Percentiles rank a stretch among this genome's conserved stretches.
Evolutionary conservation across 2,797 vertebrate genomes (phyloP).

Genomic region (Holocentrus rufus): DNA sequence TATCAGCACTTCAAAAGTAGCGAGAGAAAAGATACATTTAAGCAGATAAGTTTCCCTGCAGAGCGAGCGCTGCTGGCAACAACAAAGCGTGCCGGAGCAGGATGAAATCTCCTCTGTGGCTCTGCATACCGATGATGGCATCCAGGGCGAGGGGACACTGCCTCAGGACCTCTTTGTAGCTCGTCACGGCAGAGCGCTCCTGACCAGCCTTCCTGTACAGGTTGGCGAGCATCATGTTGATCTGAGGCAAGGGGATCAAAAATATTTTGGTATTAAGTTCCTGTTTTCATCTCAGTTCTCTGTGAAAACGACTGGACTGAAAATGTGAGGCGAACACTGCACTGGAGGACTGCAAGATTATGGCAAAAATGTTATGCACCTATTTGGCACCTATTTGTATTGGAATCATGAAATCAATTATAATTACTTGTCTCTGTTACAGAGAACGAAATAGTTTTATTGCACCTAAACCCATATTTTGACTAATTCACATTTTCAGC

Average conservation of each 20-base stretch:
- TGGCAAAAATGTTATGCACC: too few species aligned
- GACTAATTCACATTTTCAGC: too few species aligned
- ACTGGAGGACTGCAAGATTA: too few species aligned
- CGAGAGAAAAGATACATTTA: not conserved
- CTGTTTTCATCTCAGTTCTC: not conserved
- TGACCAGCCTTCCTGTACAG: slow-evolving; percentile 98
- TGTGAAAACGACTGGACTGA: not conserved
- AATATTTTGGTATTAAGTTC: not conserved
- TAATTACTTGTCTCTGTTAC: too few species aligned
- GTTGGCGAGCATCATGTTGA: slow-evolving; percentile 99
- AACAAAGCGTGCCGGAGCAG: not conserved
- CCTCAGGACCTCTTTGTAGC: slow-evolving; percentile 97
- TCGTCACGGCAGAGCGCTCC: slow-evolving; percentile 96
- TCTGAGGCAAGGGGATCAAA: slow-evolving; percentile 78
- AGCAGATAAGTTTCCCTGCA: not conserved
- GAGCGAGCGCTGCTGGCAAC: not conserved
- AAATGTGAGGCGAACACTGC: not conserved
- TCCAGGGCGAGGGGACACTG: slow-evolving; percentile 97
- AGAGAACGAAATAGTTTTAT: too few species aligned
- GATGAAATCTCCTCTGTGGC: not conserved
- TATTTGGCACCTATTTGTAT: too few species aligned
- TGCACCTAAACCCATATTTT: too few species aligned
- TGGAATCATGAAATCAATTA: too few species aligned
- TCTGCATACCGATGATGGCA: slow-evolving; percentile 90
- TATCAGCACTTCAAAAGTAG: not conserved